Base-by-base conservation (phyloP, 1,140 invertebrate genomes). In the Leptoteleia sp. region DNA sequence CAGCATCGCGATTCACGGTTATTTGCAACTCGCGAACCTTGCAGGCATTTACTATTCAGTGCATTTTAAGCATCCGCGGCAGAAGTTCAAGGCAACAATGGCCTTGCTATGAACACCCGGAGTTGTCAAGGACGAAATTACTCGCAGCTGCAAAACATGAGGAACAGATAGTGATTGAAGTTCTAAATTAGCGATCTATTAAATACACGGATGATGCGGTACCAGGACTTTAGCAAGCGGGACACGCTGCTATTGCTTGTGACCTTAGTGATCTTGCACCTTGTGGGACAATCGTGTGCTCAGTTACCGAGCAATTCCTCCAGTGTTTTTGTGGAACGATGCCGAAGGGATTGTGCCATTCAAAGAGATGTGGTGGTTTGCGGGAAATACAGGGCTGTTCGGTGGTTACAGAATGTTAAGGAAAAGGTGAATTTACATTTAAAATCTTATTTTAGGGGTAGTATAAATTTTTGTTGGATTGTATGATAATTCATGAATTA, bases 251-350 rank as follows among this genome's bases (percentile, higher is more conserved):
- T 43, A 9, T 6, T 73, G 40, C 16, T 45, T 33, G 47, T 43
- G 38, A 47, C 38, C 29, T 42, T 57, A 8, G 61, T 73, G 37
- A 27, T 78, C 33, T 25, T 70, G 57, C 47, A 65, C 35, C 42
- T 81, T 59, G 37, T 38, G 62, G 70, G 47, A 52, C 50, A 47
- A 48, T 47, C 55, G 22, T 40, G 57, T 42, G 68, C 48, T 35
- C 59, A 64, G 15, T 62, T 62, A 12, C 0, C 29, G 11, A 59
- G 40, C 16, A 81, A 81, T 71, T 61, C 67, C 0, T 76, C 84
- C 7, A 82, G 57, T 45, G 72, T 78, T 37, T 89, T 89, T 73
- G 81, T 89, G 12, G 82, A 88, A 37, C 80, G 80, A 67, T 89
- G 88, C 13, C 73, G 81, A 9, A 76, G 52, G 15, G 87, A 89